Evolutionary conservation across 2,113 vertebrate genomes (phyloP), one percentile per base, ranked within the genome.

Genomic region (Cheilinus undulatus): DNA sequence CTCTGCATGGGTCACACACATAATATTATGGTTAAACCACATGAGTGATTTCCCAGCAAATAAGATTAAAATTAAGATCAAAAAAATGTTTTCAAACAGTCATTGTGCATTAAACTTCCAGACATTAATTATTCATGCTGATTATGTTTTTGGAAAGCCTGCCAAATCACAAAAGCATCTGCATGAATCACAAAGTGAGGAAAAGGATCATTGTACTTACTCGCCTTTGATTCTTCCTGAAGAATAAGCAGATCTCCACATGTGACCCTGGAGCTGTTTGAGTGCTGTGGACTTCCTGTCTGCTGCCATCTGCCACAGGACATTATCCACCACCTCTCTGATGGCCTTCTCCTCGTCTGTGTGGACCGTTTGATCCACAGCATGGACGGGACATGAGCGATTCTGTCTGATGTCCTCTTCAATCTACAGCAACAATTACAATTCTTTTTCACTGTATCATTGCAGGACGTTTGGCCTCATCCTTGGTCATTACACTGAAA

Each of bases 251-350:
- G 94, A 78, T 79, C 94, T 94, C 98, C 98, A 99, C 93, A 99
- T 99, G 92, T 99, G 98, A 15, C 98, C 97, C 78, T 99, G 98
- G 26, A 99, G 92, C 89, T 97, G 97, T 53, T 99, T 99, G 76
- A 99, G 94, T 0, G 98, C 98, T 0, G 95, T 97, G n/a, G 95
- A 97, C 90, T 99, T 99, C 77, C 97, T 94, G 90, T 99, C 97
- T 19, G 94, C 89, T 0, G 96, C 95, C 97, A 99, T 99, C 92
- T 99, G 97, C 98, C 98, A 99, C 63, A 90, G 89, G 45, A 99
- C 96, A 0, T 95, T 96, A 64, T 97, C 96, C 10, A 96, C 93
- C 0, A 98, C 96, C 0, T 96, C 96, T 69, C 95, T 94, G 85
- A 99, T 97, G 53, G 93, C 84, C 67, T 88, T 94, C 76, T 97